Evolutionary conservation across 35 echinoderm and acorn worm species (phyloP).

Genomic region (Apostichopus californicus): DNA sequence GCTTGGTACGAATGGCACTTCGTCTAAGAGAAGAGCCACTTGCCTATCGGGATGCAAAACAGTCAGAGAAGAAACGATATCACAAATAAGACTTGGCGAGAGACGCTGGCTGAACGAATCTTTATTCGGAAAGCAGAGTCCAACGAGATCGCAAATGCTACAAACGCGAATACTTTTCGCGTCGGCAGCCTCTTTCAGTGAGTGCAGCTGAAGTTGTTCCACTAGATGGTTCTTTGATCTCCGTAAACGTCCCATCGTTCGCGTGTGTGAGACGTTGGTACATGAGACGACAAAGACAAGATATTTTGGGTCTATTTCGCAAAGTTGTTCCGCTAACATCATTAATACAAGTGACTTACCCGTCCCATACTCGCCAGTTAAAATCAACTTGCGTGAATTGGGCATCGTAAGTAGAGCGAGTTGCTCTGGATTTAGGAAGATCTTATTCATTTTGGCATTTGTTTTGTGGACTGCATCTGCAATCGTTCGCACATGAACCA

Average conservation of each 20-base stretch:
- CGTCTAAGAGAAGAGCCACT: slow-evolving; percentile 58
- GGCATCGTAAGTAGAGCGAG: not conserved
- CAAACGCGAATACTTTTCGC: slow-evolving; percentile 13
- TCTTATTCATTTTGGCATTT: slow-evolving; percentile 50
- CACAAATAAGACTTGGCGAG: slow-evolving; percentile 31
- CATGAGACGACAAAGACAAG: slow-evolving; percentile 57
- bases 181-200: not conserved
- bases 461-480: slow-evolving; percentile 55
- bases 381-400: not conserved
- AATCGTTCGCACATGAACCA: slow-evolving; percentile 58
- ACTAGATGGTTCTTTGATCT: slow-evolving; percentile 52
- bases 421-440: slow-evolving; percentile 69
- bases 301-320: not conserved
- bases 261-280: slow-evolving; percentile 53
- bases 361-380: slow-evolving; percentile 52
- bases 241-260: slow-evolving; percentile 54
- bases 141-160: slow-evolving; percentile 32
- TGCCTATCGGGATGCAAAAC: slow-evolving; percentile 8
- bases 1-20: slow-evolving; percentile 60
- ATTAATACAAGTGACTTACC: slow-evolving; percentile 62
- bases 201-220: slow-evolving; percentile 29
- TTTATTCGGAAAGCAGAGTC: slow-evolving; percentile 39
- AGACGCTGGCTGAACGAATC: slow-evolving; percentile 41
- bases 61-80: slow-evolving; percentile 16
- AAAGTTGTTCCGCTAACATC: slow-evolving; percentile 46